Percentiles rank a stretch among this genome's conserved stretches.
These are phyloP conservation scores for Apamea sordens DNA, from an alignment of 2,888 invertebrate species.

Conservation along the genomic window DNA sequence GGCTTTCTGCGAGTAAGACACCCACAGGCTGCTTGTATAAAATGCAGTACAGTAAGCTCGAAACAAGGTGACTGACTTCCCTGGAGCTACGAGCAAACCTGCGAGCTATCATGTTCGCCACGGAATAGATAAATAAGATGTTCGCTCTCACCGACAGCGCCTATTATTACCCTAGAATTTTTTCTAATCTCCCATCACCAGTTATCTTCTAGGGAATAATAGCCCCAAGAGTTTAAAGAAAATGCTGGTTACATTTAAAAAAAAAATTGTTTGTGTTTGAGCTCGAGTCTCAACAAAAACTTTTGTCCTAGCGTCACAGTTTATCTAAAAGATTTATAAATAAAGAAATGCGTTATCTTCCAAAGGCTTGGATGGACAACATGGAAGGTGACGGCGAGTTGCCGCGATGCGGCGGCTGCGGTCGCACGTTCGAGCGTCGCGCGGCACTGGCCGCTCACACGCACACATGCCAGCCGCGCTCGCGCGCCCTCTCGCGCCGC, in stretches of 20 bases:
- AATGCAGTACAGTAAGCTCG: too few relatives aligned
- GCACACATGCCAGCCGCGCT: conserved; percentile 91
- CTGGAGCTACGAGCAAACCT: too few relatives aligned
- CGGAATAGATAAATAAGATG: too few relatives aligned
- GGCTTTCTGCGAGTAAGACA: too few relatives aligned
- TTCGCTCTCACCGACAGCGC: too few relatives aligned
- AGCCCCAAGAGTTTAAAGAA: neutral
- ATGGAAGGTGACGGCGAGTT: conserved; percentile 91
- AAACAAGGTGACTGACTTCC: too few relatives aligned
- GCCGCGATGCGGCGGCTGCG: conserved; percentile 92
- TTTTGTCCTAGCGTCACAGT: neutral
- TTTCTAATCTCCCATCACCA: neutral
- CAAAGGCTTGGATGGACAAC: conserved; percentile 91
- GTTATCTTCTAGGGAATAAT: neutral
- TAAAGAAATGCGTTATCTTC: neutral
- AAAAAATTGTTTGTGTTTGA: neutral
- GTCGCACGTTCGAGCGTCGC: conserved; percentile 93
- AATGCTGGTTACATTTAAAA: neutral
- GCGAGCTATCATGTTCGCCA: too few relatives aligned
- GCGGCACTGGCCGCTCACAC: conserved; percentile 93
- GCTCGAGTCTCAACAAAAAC: neutral
- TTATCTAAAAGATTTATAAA: neutral
- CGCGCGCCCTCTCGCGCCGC: conserved; percentile 75
- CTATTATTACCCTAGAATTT: neutral
- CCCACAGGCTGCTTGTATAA: too few relatives aligned